Evolutionary conservation across 2,888 invertebrate genomes (phyloP).

Genomic region (Amphimallon solstitiale): DNA sequence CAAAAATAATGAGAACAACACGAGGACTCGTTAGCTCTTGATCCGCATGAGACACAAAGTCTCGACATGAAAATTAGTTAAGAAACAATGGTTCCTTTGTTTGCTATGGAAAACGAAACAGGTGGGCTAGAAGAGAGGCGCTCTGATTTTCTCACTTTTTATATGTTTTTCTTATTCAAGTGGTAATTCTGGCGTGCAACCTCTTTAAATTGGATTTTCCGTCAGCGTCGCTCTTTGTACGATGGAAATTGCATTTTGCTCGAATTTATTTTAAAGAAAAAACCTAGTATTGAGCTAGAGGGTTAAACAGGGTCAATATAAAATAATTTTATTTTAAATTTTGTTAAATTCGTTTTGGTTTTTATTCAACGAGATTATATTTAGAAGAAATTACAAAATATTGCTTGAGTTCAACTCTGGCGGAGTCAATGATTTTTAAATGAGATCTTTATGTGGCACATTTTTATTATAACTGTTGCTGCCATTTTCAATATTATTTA

Average conservation of each 20-base stretch:
- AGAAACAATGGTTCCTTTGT: constrained; percentile 23
- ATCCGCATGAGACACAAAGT: constrained; percentile 2
- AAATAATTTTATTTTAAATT: too few relatives aligned
- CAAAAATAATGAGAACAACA: constrained; percentile 13
- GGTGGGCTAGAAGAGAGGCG: constrained; percentile 3
- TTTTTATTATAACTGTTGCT: too few relatives aligned
- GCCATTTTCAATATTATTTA: too few relatives aligned
- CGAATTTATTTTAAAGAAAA: not conserved
- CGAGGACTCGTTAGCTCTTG: constrained; percentile 12
- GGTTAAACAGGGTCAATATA: too few relatives aligned
- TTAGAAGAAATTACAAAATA: too few relatives aligned
- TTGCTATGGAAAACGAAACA: not conserved
- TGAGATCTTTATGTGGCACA: too few relatives aligned
- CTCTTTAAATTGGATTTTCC: constrained; percentile 14
- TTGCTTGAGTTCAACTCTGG: too few relatives aligned
- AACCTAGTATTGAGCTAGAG: not conserved
- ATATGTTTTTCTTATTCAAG: constrained; percentile 10
- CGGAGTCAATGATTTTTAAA: too few relatives aligned
- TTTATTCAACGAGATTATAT: too few relatives aligned
- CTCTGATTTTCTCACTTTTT: not conserved
- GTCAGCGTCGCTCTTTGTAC: constrained; percentile 3
- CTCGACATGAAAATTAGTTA: constrained; percentile 20
- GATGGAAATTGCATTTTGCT: not conserved
- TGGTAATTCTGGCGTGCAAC: not conserved
- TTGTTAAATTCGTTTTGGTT: too few relatives aligned